A percentile compares a stretch with the other conserved stretches of the same genome.
phyloP scores from a whole-genome alignment of 2,888 invertebrate genomes.

The Stenodema calcarata region DNA sequence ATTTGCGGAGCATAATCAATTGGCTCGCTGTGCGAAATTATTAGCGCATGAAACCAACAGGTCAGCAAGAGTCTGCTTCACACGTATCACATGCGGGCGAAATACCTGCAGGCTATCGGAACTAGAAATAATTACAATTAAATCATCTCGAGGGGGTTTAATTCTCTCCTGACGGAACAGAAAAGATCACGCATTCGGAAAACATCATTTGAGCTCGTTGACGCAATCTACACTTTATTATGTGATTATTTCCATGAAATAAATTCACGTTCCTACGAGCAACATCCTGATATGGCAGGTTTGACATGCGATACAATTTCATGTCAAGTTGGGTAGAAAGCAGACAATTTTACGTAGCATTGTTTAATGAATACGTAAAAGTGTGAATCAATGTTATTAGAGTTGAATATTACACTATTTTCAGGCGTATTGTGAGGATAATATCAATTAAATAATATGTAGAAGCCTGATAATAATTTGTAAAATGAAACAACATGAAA shows the following conservation, averaged over 20 bases:
- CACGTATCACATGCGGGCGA: slow-evolving; percentile 6
- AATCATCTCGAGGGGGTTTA: not conserved
- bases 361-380: no score
- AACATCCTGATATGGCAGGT: no score
- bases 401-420: no score
- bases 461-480: no score
- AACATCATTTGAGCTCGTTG: not conserved
- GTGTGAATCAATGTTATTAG: no score
- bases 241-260: not conserved
- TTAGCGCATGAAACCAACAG: not conserved
- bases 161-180: not conserved
- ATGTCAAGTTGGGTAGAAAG: no score
- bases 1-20: not conserved
- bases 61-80: not conserved
- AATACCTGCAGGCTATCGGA: slow-evolving; percentile 1
- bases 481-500: no score
- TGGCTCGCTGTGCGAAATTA: not conserved
- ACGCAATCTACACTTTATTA: not conserved
- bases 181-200: no score
- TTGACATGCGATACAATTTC: no score
- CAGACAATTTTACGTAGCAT: not conserved
- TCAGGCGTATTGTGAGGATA: no score
- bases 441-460: no score
- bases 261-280: no score
- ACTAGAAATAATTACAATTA: not conserved